Evolutionary conservation across 2,113 vertebrate species (phyloP), one percentile per base, ranked within the genome.

Genomic region (Macquaria australasica): DNA sequence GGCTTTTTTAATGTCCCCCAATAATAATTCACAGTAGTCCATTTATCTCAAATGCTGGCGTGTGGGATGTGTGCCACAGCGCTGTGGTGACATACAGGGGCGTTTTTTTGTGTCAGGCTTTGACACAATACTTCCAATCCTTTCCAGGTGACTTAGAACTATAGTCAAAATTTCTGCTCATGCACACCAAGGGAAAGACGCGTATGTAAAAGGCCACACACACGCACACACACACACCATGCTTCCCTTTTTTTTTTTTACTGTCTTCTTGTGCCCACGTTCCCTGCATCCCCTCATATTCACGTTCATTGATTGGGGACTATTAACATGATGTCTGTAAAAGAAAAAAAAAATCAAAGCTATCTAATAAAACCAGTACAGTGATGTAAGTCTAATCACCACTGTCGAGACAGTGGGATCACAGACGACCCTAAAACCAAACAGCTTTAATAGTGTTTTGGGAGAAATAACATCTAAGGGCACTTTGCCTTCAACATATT

Each of bases 11-110:
- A 94, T 91, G 88, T 73, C 58, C 72, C 86, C 77, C 78, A 85
- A 91, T 91, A 92, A 93, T 94, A 93, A 91, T 41, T 84, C 90
- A 90, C 89, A 91, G 91, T 83, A 85, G 87, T 86, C 73, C 79
- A 87, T 93, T 93, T 93, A 91, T 91, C 83, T 92, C 77, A 69
- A 81, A 89, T 55, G 69, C 68, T 79, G 69, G 73, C 76, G 84
- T 74, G 60, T 89, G 74, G 82, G 85, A 83, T 87, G 76, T 83
- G 74, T 79, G 87, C 62, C 81, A 87, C 81, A 63, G 58, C 23
- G 1, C 63, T 43, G 37, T 37, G 25, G 48, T 62, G 37, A 68
- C 62, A 72, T 82, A 56, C 51, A 86, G 55, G 75, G 68, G 83
- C 16, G 7, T 20, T 64, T 83, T 34, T 23, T 20, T 50, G 43